These are phyloP conservation scores for Orgyia antiqua DNA, from an alignment of 2,888 invertebrate genomes.

Conservation along the genomic window DNA sequence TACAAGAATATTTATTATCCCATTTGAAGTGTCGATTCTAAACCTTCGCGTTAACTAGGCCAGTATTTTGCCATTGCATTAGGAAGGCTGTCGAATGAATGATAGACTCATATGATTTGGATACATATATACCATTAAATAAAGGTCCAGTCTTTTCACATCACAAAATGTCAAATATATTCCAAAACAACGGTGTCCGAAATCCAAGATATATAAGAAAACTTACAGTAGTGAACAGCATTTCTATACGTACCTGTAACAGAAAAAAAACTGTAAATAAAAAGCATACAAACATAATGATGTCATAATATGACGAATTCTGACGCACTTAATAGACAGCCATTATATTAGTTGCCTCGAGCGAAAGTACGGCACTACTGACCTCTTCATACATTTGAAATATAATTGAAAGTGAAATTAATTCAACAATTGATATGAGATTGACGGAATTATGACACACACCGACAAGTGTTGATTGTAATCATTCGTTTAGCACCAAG, in stretches of 20 bases:
- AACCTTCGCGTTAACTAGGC: no score
- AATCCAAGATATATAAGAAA: no score
- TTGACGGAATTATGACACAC: constrained; percentile 51
- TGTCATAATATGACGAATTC: constrained; percentile 42
- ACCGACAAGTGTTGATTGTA: constrained; percentile 24
- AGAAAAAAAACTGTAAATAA: constrained; percentile 27
- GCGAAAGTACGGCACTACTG: constrained; percentile 61
- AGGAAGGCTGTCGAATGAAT: no score
- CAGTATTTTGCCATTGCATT: no score
- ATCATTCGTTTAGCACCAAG: not conserved
- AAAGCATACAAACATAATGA: constrained; percentile 27
- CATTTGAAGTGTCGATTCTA: no score
- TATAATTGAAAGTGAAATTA: constrained; percentile 72
- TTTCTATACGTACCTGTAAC: constrained; percentile 49
- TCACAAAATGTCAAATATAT: no score
- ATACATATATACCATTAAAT: no score
- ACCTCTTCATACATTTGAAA: constrained; percentile 66
- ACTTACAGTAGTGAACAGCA: no score
- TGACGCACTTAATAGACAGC: constrained; percentile 38
- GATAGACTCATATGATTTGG: no score
- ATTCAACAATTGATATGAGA: constrained; percentile 52
- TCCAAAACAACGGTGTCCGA: no score
- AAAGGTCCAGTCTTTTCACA: no score
- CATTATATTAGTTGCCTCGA: constrained; percentile 50
- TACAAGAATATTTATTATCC: no score